A percentile compares a stretch with the other conserved stretches of the same genome.
Evolutionary conservation across 1,140 invertebrate genomes (phyloP).

Genomic region (Adelges cooleyi): DNA sequence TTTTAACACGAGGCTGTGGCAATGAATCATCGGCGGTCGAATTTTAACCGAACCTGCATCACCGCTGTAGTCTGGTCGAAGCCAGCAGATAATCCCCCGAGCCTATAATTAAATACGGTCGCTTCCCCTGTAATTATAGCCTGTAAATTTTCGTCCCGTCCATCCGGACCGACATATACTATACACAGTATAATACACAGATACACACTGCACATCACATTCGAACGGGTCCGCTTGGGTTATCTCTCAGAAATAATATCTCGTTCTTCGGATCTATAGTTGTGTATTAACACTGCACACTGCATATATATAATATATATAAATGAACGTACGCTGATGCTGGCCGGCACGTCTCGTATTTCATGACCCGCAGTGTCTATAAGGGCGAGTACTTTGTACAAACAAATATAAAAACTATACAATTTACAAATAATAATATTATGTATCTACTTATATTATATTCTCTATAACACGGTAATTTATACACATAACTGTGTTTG

Average conservation of each 20-base stretch:
- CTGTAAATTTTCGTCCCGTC: slow-evolving; percentile 28
- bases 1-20: slow-evolving; percentile 21
- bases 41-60: slow-evolving; percentile 6
- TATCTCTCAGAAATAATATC: slow-evolving; percentile 20
- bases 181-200: background rate
- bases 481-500: too few relatives aligned
- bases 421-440: too few relatives aligned
- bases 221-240: background rate
- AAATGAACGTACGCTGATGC: background rate
- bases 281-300: background rate
- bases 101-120: slow-evolving; percentile 29
- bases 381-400: too few relatives aligned
- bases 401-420: too few relatives aligned
- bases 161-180: slow-evolving; percentile 15
- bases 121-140: slow-evolving; percentile 29
- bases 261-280: background rate
- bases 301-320: background rate
- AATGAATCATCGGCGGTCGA: slow-evolving; percentile 28
- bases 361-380: background rate
- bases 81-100: slow-evolving; percentile 18
- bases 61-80: slow-evolving; percentile 15
- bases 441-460: too few relatives aligned
- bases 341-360: slow-evolving; percentile 6
- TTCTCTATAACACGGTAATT: too few relatives aligned
- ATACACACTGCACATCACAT: background rate